A percentile compares a stretch with the other conserved stretches of the same genome.
These are phyloP conservation scores for Limanda limanda DNA, from an alignment of 2,113 vertebrate genomes.

Conservation along the genomic window DNA sequence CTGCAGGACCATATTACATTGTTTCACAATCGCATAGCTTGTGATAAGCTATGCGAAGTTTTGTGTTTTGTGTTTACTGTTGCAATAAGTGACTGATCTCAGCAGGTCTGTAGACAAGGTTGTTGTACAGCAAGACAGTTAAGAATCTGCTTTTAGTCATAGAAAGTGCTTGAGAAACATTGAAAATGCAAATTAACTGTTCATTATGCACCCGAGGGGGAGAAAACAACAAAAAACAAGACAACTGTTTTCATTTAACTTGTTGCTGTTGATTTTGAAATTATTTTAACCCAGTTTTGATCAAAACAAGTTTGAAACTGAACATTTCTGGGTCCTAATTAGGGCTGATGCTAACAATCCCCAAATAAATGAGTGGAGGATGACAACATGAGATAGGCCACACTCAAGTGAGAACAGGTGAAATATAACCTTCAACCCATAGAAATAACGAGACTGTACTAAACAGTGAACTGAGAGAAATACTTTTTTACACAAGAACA, in stretches of 20 bases:
- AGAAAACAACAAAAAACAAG: too few relatives aligned
- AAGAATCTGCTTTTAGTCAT: neutral
- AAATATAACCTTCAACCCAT: constrained; percentile 4
- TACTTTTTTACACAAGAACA: constrained; percentile 29
- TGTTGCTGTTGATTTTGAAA: neutral
- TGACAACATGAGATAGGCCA: neutral
- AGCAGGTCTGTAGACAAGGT: constrained; percentile 8
- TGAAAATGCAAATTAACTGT: constrained; percentile 28
- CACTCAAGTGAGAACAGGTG: constrained; percentile 2
- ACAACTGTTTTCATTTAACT: neutral
- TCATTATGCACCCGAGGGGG: constrained; percentile 1
- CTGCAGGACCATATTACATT: too few relatives aligned
- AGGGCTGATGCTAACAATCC: neutral
- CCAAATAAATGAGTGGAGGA: neutral
- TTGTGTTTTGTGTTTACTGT: constrained; percentile 2
- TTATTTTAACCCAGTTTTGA: neutral
- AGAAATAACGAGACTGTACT: neutral
- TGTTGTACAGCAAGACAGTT: neutral
- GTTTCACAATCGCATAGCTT: too few relatives aligned
- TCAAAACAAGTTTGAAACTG: neutral
- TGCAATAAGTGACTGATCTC: constrained; percentile 2
- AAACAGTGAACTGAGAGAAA: constrained; percentile 34
- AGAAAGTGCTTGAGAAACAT: neutral
- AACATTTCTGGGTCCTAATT: neutral
- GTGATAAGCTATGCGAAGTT: too few relatives aligned